A percentile compares a stretch with the other conserved stretches of the same genome.
Conservation (phyloP, 2,797 vertebrate species). For the Thunnus albacares region DNA sequence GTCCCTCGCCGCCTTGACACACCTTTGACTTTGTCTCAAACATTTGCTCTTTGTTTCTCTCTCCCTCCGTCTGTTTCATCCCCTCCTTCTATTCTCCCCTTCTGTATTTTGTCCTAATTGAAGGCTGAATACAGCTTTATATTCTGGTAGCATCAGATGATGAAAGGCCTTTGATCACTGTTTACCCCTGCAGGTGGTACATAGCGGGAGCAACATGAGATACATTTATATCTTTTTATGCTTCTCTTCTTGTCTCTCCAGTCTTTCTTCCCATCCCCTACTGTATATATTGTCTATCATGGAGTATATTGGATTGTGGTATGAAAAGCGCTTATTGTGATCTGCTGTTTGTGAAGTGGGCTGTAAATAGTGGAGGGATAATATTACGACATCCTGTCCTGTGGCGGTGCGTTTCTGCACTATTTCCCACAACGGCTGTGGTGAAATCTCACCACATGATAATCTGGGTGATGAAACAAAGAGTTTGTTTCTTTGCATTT, state of each 20-base stretch:
- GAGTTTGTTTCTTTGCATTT: slow-evolving; percentile 43
- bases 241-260: slow-evolving; percentile 15
- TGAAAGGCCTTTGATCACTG: slow-evolving; percentile 81
- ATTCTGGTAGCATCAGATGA: slow-evolving; percentile 72
- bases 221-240: slow-evolving; percentile 59
- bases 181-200: slow-evolving; percentile 78
- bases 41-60: background rate
- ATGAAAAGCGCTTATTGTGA: slow-evolving; percentile 47
- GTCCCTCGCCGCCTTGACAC: slow-evolving; percentile 10
- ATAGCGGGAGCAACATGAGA: slow-evolving; percentile 53
- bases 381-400: slow-evolving; percentile 67
- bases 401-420: slow-evolving; percentile 57
- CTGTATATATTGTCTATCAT: background rate
- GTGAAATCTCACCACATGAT: slow-evolving; percentile 52
- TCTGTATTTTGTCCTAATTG: slow-evolving; percentile 70
- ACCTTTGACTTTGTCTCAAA: slow-evolving; percentile 44
- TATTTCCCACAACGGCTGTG: slow-evolving; percentile 50
- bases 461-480: slow-evolving; percentile 46
- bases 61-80: background rate
- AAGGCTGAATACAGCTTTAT: slow-evolving; percentile 68
- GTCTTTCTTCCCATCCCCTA: slow-evolving; percentile 14
- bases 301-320: slow-evolving; percentile 8
- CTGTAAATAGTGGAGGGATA: slow-evolving; percentile 61
- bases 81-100: background rate
- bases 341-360: slow-evolving; percentile 48